Base-by-base conservation (phyloP, 1,140 invertebrate species). In the Drosophila quadrilineata region DNA sequence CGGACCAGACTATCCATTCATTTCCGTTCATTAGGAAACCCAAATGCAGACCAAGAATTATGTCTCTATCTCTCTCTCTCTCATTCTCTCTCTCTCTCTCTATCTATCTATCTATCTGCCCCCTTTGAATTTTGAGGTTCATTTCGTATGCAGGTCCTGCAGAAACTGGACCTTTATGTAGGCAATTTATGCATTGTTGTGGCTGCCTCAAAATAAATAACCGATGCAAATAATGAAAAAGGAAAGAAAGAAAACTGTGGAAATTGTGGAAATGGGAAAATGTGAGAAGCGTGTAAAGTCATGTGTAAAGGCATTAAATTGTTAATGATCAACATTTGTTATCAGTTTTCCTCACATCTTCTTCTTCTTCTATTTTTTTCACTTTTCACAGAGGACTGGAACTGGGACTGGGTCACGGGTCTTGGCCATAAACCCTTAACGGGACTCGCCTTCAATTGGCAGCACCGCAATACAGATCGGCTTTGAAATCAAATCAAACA, bases 131-230 rank as follows among this genome's bases (percentile, higher is more conserved):
- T n/a, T n/a, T n/a, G 4, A 17, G 58, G 17, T 70, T 79, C 54
- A 80, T 84, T 82, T 69, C 40, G 68, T 66, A 82, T 82, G 77
- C 76, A 75, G 57, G 43, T 72, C 54, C 46, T 48, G 35, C 50
- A 33, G 9, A 63, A 65, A 36, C 54, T 56, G 50, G 60, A 63
- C 45, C 71, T 75, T 48, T 57, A 45, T 60, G 72, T 60, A 45
- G 53, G 48, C 63, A 74, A 70, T 84, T 74, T 77, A 85, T 79
- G 66, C 66, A 74, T 71, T 72, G 72, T 49, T 64, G 68, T 75
- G 63, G 62, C n/a, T n/a, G n/a, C n/a, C n/a, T n/a, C 58, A 58
- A 50, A 36, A 31, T 2, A 41, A 49, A 38, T 6, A n/a, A 19
- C 17, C 14, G n/a, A 19, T 24, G 14, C 10, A 17, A 14, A 38